These are phyloP conservation scores for human (Homo sapiens) DNA, from an alignment of 2,113 vertebrate species.

Conservation along the genomic window GRCh38 chr9:11135001-11135500, in stretches of 20 bases:
- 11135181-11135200: not conserved
- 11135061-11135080: not conserved
- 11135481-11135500: not conserved
- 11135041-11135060: not conserved
- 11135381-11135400: not conserved
- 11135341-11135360: not conserved
- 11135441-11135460: not conserved
- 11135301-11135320: not conserved
- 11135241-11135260: not conserved
- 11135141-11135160: not conserved
- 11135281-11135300: not conserved
- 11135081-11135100: not conserved
- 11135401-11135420: not conserved
- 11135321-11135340: not conserved
- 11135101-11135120: not conserved
- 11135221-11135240: not conserved
- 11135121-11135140: not conserved
- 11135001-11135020: not conserved
- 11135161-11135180: not conserved
- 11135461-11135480: not conserved
- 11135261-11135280: not conserved
- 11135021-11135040: not conserved
- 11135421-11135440: not conserved
- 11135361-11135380: not conserved
- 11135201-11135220: not conserved